These are phyloP conservation scores for Beaufortia kweichowensis DNA, from an alignment of 2,113 vertebrate genomes.

Conservation along the genomic window DNA sequence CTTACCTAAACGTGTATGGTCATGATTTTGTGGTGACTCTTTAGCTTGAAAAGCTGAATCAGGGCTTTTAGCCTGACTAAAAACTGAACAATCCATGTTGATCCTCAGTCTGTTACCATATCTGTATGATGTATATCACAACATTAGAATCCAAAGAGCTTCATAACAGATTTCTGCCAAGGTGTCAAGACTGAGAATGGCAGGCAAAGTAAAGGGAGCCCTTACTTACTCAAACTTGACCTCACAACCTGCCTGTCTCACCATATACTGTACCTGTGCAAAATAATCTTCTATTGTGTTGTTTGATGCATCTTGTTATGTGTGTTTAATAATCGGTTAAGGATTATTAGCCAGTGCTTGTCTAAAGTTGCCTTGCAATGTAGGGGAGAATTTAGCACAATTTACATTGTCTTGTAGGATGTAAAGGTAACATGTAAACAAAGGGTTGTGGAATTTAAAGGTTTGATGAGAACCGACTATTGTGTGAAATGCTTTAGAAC, in stretches of 20 bases:
- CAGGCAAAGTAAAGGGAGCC: conserved; percentile 15
- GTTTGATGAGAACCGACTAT: conserved; percentile 1
- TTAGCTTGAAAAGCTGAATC: conserved; percentile 4
- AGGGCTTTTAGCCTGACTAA: not conserved
- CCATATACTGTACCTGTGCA: not conserved
- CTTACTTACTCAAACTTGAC: conserved; percentile 8
- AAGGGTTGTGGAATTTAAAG: not conserved
- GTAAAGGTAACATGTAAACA: not conserved
- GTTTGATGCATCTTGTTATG: not conserved
- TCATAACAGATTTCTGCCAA: conserved; percentile 1
- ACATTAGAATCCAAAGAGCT: conserved; percentile 20
- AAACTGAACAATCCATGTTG: conserved; percentile 3
- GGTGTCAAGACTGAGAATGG: conserved; percentile 6
- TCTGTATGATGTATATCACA: not conserved
- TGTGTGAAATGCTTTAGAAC: conserved; percentile 24
- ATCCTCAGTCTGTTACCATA: not conserved
- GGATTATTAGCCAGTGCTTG: not conserved
- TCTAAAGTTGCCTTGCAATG: conserved; percentile 45
- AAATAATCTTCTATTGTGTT: conserved; percentile 3
- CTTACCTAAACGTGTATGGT: conserved; percentile 31
- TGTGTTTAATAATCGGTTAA: conserved; percentile 19
- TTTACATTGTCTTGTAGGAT: conserved; percentile 4
- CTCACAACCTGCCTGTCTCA: conserved; percentile 12
- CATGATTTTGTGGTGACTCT: not conserved
- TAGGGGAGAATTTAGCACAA: not conserved